Percentiles rank a stretch among this genome's conserved stretches.
Evolutionary conservation across 2,888 invertebrate genomes (phyloP).

Genomic region (Idaea aversata): DNA sequence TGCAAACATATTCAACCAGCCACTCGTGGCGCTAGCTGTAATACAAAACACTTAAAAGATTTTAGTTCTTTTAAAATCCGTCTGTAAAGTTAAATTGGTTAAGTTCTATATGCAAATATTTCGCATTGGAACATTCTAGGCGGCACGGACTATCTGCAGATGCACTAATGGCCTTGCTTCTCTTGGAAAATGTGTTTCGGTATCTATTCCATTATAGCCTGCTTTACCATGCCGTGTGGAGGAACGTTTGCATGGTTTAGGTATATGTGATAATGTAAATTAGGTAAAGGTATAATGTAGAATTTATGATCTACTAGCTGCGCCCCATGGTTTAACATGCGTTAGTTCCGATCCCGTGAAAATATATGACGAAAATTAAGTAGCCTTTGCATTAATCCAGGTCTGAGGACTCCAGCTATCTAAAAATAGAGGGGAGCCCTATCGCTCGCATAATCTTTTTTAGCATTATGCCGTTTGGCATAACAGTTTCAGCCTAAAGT

Average conservation of each 20-base stretch:
- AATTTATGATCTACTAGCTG: no score
- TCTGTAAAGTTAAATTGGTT: background rate
- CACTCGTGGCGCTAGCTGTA: background rate
- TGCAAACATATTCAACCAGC: background rate
- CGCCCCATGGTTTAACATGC: no score
- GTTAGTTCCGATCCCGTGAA: no score
- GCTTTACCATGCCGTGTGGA: background rate
- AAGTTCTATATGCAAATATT: slow-evolving; percentile 30
- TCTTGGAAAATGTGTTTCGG: slow-evolving; percentile 45
- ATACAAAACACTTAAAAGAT: background rate
- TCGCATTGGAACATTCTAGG: slow-evolving; percentile 30
- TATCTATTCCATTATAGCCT: slow-evolving; percentile 36
- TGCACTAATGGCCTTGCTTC: slow-evolving; percentile 47
- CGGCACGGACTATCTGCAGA: slow-evolving; percentile 41
- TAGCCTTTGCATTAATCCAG: no score
- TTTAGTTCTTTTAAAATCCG: background rate
- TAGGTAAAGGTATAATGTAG: no score
- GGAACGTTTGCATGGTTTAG: background rate
- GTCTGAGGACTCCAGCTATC: no score
- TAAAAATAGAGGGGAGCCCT: no score
- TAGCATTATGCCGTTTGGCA: no score
- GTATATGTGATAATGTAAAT: no score
- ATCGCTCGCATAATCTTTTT: no score
- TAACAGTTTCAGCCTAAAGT: no score
- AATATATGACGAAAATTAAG: no score